Base-by-base conservation (phyloP, 2,113 vertebrate species). In the Chlorocebus sabaeus region DNA sequence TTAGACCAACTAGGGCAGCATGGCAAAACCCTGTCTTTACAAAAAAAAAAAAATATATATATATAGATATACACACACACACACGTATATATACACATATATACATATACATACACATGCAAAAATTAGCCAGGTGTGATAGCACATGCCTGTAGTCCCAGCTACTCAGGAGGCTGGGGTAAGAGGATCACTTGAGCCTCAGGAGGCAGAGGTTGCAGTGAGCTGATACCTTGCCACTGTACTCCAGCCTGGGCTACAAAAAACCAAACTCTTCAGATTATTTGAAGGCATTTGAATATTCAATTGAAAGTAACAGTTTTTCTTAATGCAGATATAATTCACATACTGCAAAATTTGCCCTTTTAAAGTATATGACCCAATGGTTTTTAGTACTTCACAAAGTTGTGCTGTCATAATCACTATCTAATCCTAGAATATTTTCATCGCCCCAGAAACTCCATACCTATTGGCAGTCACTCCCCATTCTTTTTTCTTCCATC, bases 201-300 rank as follows among this genome's bases (percentile, higher is more conserved):
- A 64, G 61, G 12, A 64, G 27, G 27, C 61, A 64, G 61, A 32
- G 12, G 61, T 64, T 32, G 61, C 61, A 64, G 27, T 64, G 61
- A 64, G 61, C 27, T 64, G 61, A 30, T 64, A 32, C 13, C 61
- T 14, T 64, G 61, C 12, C 27, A 64, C 61, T 32, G 61, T 30
- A 30, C 27, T 64, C 27, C 61, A 64, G 27, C 27, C 27, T 64
- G 30, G 27, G 27, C 2, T 27, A 64, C 27, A 64, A 30, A 64
- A 64, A 64, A 30, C 12, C 27, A 32, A 14, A 83, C 94, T 95
- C 38, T 94, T 90, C 32, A 72, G n/a, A 45, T 96, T 64, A 70
- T 91, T 23, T 81, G 76, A 95, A 96, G 52, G 4, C 38, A 78
- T 97, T 93, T 95, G 87, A 80, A 52, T 97, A 93, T 94, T 91